A percentile compares a stretch with the other conserved stretches of the same genome.
Evolutionary conservation across 2,888 invertebrate genomes (phyloP).

Genomic region (Clostera curtula): DNA sequence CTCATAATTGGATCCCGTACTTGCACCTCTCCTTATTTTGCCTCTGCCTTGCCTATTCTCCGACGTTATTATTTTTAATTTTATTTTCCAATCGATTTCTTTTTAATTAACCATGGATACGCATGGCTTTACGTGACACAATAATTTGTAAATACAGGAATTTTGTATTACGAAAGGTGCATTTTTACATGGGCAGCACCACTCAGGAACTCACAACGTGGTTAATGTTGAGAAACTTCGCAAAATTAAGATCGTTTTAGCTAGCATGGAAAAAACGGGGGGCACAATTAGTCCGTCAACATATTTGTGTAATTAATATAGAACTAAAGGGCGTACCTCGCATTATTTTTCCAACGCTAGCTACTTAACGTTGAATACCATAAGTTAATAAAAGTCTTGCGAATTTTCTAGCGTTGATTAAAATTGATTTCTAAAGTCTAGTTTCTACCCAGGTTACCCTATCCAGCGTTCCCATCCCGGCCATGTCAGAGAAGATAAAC

Average conservation of each 20-base stretch:
- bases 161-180: conserved; percentile 46
- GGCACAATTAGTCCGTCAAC: too few relatives aligned
- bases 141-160: conserved; percentile 31
- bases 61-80: conserved; percentile 38
- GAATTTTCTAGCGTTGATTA: conserved; percentile 41
- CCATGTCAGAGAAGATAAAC: conserved; percentile 67
- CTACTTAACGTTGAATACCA: too few relatives aligned
- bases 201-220: conserved; percentile 65
- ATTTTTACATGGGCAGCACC: conserved; percentile 65
- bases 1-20: conserved; percentile 39
- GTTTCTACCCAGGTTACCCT: conserved; percentile 67
- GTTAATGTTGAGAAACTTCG: conserved; percentile 46
- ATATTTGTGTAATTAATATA: too few relatives aligned
- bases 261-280: too few relatives aligned
- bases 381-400: conserved; percentile 18
- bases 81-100: conserved; percentile 29
- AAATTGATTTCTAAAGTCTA: conserved; percentile 38
- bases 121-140: conserved; percentile 55
- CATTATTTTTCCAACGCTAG: too few relatives aligned
- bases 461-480: conserved; percentile 70
- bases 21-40: conserved; percentile 65
- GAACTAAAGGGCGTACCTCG: too few relatives aligned
- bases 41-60: conserved; percentile 59
- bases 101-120: conserved; percentile 58
- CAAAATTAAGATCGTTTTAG: too few relatives aligned